Percentiles rank a stretch among this genome's conserved stretches.
Conservation (phyloP, 2,888 invertebrate species). For the Sicus ferrugineus region DNA sequence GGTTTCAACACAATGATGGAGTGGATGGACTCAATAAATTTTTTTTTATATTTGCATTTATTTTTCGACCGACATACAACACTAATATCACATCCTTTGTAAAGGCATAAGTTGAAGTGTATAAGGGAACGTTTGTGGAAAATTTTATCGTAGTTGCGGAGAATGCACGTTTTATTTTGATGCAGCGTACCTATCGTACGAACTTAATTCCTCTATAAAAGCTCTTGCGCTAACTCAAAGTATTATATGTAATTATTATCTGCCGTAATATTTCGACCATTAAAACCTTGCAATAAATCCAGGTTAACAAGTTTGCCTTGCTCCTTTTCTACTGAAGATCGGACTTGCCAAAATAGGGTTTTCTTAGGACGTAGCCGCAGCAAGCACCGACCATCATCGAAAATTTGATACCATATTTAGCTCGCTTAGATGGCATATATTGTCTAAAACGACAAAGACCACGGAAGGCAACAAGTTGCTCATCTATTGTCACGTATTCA, state of each 20-base stretch:
- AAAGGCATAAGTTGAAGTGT: constrained; percentile 6
- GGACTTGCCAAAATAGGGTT: background rate
- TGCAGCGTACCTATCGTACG: background rate
- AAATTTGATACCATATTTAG: background rate
- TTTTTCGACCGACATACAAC: constrained; percentile 18
- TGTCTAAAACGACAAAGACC: constrained; percentile 7
- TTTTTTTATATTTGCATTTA: no score
- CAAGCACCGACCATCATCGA: background rate
- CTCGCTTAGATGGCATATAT: constrained; percentile 4
- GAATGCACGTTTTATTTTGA: constrained; percentile 15
- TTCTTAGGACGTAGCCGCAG: constrained; percentile 3
- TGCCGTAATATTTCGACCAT: background rate
- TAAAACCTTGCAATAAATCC: constrained; percentile 8
- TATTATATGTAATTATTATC: background rate
- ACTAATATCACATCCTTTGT: background rate
- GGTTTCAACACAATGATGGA: constrained; percentile 1
- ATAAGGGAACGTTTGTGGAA: constrained; percentile 1
- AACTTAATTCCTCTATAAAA: background rate
- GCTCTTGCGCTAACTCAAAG: background rate
- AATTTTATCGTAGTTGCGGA: background rate
- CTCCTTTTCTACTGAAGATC: constrained; percentile 4
- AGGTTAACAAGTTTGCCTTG: background rate
- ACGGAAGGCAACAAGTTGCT: background rate
- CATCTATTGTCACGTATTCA: constrained; percentile 6
- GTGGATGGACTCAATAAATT: constrained; percentile 5